Percentiles rank a stretch among this genome's conserved stretches.
Evolutionary conservation across 2,113 vertebrate species (phyloP).

Genomic region (Petrocephalus zakoni): DNA sequence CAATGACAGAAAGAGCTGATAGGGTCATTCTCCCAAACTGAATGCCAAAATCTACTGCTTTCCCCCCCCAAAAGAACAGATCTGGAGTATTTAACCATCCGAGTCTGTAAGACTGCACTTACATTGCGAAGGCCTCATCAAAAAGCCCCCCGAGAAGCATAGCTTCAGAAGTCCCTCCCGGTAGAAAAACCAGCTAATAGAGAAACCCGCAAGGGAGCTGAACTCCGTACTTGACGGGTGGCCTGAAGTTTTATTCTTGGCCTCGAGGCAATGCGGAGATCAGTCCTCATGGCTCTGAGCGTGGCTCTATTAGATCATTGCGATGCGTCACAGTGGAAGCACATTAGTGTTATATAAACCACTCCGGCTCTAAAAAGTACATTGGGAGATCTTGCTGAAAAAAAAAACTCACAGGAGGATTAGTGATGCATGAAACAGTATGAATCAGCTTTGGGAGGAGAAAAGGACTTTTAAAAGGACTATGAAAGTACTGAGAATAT

Average conservation of each 20-base stretch:
- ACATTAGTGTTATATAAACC: constrained; percentile 30
- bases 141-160: neutral
- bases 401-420: neutral
- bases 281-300: neutral
- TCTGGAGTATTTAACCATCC: neutral
- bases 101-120: neutral
- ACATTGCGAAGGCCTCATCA: constrained; percentile 11
- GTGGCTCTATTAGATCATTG: constrained; percentile 22
- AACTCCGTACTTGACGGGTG: constrained; percentile 25
- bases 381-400: constrained; percentile 19
- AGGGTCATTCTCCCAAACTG: neutral
- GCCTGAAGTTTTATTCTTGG: constrained; percentile 14
- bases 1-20: neutral
- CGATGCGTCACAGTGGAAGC: constrained; percentile 24
- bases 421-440: constrained; percentile 6
- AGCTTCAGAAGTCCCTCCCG: neutral
- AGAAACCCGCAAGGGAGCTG: constrained; percentile 8
- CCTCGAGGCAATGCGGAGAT: constrained; percentile 20
- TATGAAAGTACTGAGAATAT: neutral
- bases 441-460: constrained; percentile 13
- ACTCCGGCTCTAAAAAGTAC: constrained; percentile 18
- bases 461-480: neutral
- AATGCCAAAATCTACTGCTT: neutral
- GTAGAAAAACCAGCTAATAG: neutral
- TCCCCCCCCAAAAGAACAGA: neutral